Base-by-base conservation (phyloP, 2,797 vertebrate species). In the Cheirogaleus major region DNA sequence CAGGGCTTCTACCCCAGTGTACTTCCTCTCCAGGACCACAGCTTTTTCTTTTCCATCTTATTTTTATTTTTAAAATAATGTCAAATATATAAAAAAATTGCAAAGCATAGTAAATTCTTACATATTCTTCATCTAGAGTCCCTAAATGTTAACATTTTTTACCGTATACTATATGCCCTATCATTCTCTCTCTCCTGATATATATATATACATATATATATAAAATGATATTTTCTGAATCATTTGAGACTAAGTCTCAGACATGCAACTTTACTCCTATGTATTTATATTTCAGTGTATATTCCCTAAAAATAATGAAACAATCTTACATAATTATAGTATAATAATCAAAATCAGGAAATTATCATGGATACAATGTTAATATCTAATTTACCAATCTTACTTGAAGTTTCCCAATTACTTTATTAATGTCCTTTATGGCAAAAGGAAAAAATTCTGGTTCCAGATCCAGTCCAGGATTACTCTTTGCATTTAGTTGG, bases 31-130 rank as follows among this genome's bases (percentile, higher is more conserved):
- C 5, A n/a, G 32, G 57, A 43, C 59, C 7, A 23, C 8, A 69
- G 8, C 18, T 12, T 81, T 63, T 43, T 14, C 8, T 84, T 69
- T 88, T 18, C 61, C 32, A 15, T 18, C 65, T 80, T 73, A 76
- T 83, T 89, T 87, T 55, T 38, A 73, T 80, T 93, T 91, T 80
- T 57, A n/a, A 95, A 95, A 59, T 84, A 89, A 81, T 48, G 67
- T 69, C 50, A 86, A 25, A 76, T 69, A 72, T 91, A 55, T 35
- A 67, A 52, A 41, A 81, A 91, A 65, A 52, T 83, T 59, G 0
- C 1, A 52, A 90, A 95, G 76, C n/a, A 70, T 14, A 72, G 48
- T 43, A 25, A 1, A 55, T 95, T 59, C 76, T 73, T 82, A 45
- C 4, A 67, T 52, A 61, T 45, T 23, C 25, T 80, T 88, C 35